Conservation (phyloP, 2,113 vertebrate genomes). For the Microcebus tavaratra region DNA sequence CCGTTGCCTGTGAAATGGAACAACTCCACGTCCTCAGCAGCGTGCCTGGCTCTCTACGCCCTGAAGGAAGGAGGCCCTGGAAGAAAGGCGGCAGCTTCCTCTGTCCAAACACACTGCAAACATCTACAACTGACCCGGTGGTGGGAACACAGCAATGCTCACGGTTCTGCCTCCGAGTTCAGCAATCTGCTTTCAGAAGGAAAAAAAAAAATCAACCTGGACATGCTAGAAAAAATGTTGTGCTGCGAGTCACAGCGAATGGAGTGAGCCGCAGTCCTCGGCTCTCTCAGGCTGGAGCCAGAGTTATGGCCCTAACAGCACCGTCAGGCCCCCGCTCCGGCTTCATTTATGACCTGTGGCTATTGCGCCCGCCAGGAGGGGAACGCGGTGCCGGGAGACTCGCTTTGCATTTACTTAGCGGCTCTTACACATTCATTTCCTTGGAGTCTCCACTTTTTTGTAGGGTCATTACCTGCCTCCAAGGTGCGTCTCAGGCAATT, state of each 20-base stretch:
- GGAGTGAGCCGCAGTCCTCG: neutral
- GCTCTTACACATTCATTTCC: neutral
- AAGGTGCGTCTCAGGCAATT: neutral
- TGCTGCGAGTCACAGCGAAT: accelerated
- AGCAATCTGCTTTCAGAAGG: neutral
- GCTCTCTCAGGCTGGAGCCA: neutral
- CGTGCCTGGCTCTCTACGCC: accelerated
- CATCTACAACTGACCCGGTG: neutral
- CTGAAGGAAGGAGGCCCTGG: neutral
- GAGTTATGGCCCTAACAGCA: neutral
- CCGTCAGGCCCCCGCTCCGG: neutral
- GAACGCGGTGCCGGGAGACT: accelerated
- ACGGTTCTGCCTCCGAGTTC: neutral
- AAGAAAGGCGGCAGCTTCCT: neutral
- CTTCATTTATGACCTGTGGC: neutral
- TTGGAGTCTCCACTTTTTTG: neutral
- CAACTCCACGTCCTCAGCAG: accelerated
- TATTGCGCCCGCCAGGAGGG: neutral
- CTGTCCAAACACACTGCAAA: neutral
- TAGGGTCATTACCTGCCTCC: neutral
- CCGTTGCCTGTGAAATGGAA: neutral
- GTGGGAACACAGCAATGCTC: too few relatives aligned
- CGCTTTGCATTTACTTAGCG: neutral
- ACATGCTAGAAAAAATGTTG: neutral
- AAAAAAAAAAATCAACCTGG: neutral